These are phyloP conservation scores for Intellagama lesueurii DNA, from an alignment of 2,797 vertebrate species.

Conservation along the genomic window DNA sequence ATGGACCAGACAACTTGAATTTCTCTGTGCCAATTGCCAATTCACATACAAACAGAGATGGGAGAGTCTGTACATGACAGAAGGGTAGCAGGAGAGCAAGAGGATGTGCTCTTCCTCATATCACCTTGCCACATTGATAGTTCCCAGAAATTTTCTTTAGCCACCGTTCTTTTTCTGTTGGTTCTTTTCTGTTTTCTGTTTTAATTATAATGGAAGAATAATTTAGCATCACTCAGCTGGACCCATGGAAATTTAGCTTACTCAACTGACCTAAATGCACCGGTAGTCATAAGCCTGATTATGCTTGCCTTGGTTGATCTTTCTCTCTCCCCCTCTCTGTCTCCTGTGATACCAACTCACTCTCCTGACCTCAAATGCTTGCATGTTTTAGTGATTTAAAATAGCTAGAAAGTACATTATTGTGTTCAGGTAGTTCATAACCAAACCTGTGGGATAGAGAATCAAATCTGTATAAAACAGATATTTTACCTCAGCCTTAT, in stretches of 20 bases:
- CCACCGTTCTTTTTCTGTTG: neutral
- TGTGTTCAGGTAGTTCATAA: constrained; percentile 41
- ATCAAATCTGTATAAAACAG: constrained; percentile 25
- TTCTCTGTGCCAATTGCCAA: too few species aligned
- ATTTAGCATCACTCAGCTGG: neutral
- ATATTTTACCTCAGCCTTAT: constrained; percentile 6
- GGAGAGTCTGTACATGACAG: neutral
- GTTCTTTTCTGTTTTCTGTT: constrained; percentile 4
- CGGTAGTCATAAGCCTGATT: constrained; percentile 65
- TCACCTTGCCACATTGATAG: neutral
- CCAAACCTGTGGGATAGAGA: constrained; percentile 32
- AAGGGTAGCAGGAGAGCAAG: neutral
- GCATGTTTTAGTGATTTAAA: constrained; percentile 51
- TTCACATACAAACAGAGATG: neutral
- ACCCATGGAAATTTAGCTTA: constrained; percentile 42
- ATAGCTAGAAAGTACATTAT: neutral
- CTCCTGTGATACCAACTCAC: constrained; percentile 46
- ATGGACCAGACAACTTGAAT: too few species aligned
- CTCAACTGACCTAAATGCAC: constrained; percentile 49
- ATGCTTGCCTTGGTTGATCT: constrained; percentile 66
- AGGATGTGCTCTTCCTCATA: neutral
- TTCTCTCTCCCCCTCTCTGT: neutral
- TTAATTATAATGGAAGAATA: constrained; percentile 37
- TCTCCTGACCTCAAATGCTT: constrained; percentile 68
- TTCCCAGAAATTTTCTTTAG: neutral